Percentiles rank a stretch among this genome's conserved stretches.
phyloP scores from a whole-genome alignment of 2,113 vertebrate species.

The Xiphophorus hellerii region DNA sequence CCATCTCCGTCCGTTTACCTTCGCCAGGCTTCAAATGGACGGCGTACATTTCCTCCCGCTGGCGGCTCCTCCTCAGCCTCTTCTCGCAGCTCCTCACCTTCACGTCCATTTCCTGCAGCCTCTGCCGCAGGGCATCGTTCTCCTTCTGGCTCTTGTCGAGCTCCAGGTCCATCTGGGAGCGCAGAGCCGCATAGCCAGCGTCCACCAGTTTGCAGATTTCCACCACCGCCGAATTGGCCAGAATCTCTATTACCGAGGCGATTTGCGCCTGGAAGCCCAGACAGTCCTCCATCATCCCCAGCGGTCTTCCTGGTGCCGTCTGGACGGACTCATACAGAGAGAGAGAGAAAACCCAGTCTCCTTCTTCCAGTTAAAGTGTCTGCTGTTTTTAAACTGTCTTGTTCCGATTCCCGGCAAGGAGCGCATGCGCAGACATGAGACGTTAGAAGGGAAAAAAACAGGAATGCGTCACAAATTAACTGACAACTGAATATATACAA shows the following conservation, averaged over 20 bases:
- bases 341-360: too few species aligned
- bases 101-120: constrained; percentile 65
- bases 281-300: constrained; percentile 65
- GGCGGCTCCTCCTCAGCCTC: constrained; percentile 62
- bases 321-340: too few species aligned
- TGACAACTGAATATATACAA: too few species aligned
- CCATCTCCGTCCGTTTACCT: constrained; percentile 45
- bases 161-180: constrained; percentile 69
- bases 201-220: constrained; percentile 76
- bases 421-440: too few species aligned
- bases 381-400: too few species aligned
- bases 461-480: too few species aligned
- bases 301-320: too few species aligned
- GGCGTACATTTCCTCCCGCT: constrained; percentile 45
- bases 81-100: constrained; percentile 68
- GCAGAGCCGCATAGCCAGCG: constrained; percentile 67
- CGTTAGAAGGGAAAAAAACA: too few species aligned
- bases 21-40: constrained; percentile 40
- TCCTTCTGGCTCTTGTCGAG: constrained; percentile 58
- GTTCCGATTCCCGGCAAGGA: too few species aligned
- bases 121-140: constrained; percentile 64
- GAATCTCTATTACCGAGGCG: constrained; percentile 69
- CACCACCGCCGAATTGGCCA: constrained; percentile 75
- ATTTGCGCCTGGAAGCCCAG: constrained; percentile 72
- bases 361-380: too few species aligned